Evolutionary conservation across 2,888 invertebrate genomes (phyloP), one percentile per base, ranked within the genome.

Genomic region (Pollenia angustigena): DNA sequence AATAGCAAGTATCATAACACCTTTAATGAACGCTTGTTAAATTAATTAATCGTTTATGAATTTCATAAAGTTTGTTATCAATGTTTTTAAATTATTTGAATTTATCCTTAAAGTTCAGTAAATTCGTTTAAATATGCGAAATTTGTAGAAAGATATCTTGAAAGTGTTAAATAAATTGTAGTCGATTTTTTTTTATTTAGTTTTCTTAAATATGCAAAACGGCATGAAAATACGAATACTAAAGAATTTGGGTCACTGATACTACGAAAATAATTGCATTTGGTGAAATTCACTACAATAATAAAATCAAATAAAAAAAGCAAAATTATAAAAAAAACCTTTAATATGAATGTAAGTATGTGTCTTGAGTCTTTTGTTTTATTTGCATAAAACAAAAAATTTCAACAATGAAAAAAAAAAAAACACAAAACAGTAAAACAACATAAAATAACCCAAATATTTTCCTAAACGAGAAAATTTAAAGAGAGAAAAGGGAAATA

Each of bases 381-480:
- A 58, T 48, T 81, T 74, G 54, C 56, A 75, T 68, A 50, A 11
- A 71, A 50, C 0, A 50, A 62, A 46, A 50, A 62, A 46, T 48
- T 18, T 8, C 46, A 23, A 12, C 10, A 56, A 62, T 14, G 8
- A 60, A 44, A 58, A 74, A 16, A 8, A 60, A 44, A 58, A 74
- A 16, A 50, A 60, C 23, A 32, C 1, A 44, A 66, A 32, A 12
- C 48, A 42, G 3, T 3, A 66, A 14, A 48, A 3, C 54, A 48
- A 62, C 7, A 18, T 6, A 54, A 54, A 60, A 48, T 72, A 84
- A 78, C 50, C 66, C 71, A 84, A 79, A 74, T 84, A 79, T 74
- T 68, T 68, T 1, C 9, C 46, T 60, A 10, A 84, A 74, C 40
- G 48, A 74, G 7, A 56, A 64, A 83, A 42, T 23, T 10, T 50